phyloP scores from a whole-genome alignment of 1,140 invertebrate genomes.

The Spodoptera litura region DNA sequence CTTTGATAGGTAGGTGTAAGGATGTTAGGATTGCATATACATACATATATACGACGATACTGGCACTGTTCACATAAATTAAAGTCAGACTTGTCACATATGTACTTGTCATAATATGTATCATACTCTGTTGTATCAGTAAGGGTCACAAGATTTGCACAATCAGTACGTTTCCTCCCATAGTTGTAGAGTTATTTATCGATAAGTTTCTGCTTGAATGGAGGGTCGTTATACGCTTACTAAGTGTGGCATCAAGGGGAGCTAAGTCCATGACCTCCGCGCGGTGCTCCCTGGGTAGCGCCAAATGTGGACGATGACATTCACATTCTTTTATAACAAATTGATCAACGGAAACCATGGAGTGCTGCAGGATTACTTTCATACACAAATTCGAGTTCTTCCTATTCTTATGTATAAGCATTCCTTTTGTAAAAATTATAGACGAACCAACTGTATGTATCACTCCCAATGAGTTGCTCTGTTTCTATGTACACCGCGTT shows the following conservation, averaged over 20 bases:
- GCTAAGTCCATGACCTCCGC: slow-evolving; percentile 83
- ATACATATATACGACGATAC: slow-evolving; percentile 29
- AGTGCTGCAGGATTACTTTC: slow-evolving; percentile 13
- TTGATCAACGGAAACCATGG: slow-evolving; percentile 4
- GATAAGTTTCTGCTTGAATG: slow-evolving; percentile 41
- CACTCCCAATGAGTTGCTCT: slow-evolving; percentile 30
- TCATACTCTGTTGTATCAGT: slow-evolving; percentile 16
- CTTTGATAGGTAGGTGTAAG: slow-evolving; percentile 36
- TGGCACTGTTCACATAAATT: slow-evolving; percentile 31
- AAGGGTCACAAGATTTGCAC: slow-evolving; percentile 43
- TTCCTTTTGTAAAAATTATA: slow-evolving; percentile 30
- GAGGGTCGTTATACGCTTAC: slow-evolving; percentile 38
- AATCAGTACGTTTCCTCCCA: slow-evolving; percentile 29
- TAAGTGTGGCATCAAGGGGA: slow-evolving; percentile 72
- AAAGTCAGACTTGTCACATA: slow-evolving; percentile 25
- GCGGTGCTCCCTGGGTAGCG: slow-evolving; percentile 84
- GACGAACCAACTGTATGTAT: slow-evolving; percentile 5
- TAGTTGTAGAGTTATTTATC: slow-evolving; percentile 26
- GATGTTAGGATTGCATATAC: slow-evolving; percentile 32
- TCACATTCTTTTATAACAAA: slow-evolving; percentile 62
- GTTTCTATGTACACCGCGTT: slow-evolving; percentile 14
- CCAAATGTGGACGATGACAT: slow-evolving; percentile 80
- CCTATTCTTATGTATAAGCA: slow-evolving; percentile 16
- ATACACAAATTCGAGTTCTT: slow-evolving; percentile 16
- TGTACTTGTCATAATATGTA: slow-evolving; percentile 32